A percentile compares a stretch with the other conserved stretches of the same genome.
phyloP scores from a whole-genome alignment of 2,797 vertebrate genomes.

The Staurois parvus region DNA sequence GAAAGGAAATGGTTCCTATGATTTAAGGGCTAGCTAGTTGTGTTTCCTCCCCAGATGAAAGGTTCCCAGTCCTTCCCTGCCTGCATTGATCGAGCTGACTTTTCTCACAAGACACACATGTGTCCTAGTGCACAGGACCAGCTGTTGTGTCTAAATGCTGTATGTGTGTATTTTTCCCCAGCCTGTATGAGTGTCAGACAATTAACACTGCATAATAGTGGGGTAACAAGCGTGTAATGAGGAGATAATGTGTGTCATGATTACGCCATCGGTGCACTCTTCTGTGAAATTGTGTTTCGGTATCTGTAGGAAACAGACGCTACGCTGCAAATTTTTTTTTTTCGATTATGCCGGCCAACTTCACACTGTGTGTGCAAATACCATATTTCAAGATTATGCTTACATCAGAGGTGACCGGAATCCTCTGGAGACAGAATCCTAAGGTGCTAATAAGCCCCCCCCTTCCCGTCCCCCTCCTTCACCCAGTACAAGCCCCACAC shows the following conservation, averaged over 20 bases:
- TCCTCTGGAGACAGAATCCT: background rate
- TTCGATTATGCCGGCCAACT: constrained; percentile 22
- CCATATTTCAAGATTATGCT: background rate
- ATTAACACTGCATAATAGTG: constrained; percentile 44
- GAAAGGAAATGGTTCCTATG: too few species aligned
- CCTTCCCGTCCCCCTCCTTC: background rate
- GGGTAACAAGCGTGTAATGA: constrained; percentile 57
- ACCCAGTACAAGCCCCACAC: background rate
- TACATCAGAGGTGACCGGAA: constrained; percentile 3
- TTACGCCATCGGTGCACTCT: constrained; percentile 40
- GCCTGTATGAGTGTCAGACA: constrained; percentile 13
- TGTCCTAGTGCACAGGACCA: background rate
- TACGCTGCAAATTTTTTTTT: background rate
- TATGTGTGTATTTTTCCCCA: background rate
- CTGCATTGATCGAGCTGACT: too few species aligned
- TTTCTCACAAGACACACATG: background rate
- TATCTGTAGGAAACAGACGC: constrained; percentile 38
- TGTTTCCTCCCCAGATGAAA: too few species aligned
- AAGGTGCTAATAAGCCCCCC: constrained; percentile 11
- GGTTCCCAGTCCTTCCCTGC: too few species aligned
- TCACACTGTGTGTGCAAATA: background rate
- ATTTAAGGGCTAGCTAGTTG: too few species aligned
- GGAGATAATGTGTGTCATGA: constrained; percentile 49
- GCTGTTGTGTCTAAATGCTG: background rate
- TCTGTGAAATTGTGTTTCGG: constrained; percentile 41